These are phyloP conservation scores for Holotrichia oblita DNA, from an alignment of 1,140 invertebrate species.

Conservation along the genomic window DNA sequence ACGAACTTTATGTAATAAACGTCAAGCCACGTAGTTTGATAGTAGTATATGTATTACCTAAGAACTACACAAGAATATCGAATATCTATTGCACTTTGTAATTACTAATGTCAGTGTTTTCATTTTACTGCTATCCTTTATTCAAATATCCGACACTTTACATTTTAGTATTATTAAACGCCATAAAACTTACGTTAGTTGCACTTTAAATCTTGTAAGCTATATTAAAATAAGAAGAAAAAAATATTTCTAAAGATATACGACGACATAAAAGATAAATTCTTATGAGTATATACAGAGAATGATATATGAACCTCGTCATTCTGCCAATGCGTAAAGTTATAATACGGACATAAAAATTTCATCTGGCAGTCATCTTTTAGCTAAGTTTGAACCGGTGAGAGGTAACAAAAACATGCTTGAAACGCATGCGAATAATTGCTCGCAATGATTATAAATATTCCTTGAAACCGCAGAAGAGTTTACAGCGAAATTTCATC, in stretches of 20 bases:
- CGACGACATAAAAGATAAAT: not conserved
- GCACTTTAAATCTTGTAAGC: not conserved
- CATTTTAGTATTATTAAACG: too few relatives aligned
- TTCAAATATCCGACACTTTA: too few relatives aligned
- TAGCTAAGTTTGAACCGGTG: not conserved
- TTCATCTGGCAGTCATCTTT: slow-evolving; percentile 1
- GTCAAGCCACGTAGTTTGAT: too few relatives aligned
- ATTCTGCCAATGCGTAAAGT: not conserved
- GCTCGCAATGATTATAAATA: slow-evolving; percentile 17
- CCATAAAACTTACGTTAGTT: too few relatives aligned
- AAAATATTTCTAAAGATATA: not conserved
- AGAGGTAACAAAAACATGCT: not conserved
- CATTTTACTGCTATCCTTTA: too few relatives aligned
- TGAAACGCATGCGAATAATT: not conserved
- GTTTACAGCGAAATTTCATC: not conserved
- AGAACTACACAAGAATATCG: too few relatives aligned
- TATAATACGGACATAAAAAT: slow-evolving; percentile 6
- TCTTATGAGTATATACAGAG: not conserved
- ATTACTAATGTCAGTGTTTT: too few relatives aligned
- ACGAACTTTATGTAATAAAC: too few relatives aligned
- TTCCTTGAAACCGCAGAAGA: slow-evolving; percentile 1
- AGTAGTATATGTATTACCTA: too few relatives aligned
- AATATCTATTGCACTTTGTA: too few relatives aligned
- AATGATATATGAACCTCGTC: not conserved
- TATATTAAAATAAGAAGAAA: slow-evolving; percentile 9